Conservation (phyloP, 1,140 invertebrate species). For the Pseudomyrmex sp. region DNA sequence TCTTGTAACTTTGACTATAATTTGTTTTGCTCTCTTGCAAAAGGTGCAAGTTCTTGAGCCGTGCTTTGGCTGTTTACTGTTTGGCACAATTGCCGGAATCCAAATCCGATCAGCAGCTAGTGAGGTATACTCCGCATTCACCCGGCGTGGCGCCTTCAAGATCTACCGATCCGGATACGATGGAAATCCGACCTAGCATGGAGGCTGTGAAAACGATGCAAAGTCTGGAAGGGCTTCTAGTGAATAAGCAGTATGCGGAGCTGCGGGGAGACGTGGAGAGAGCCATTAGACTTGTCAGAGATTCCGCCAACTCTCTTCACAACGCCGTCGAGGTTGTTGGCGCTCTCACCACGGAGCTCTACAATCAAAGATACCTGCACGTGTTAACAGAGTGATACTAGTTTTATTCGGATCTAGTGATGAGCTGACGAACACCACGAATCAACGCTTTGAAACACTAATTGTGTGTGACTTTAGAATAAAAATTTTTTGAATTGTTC, state of each 20-base stretch:
- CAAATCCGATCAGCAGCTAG: constrained; percentile 76
- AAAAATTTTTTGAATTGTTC: neutral
- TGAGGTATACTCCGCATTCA: constrained; percentile 78
- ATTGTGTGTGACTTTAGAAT: constrained; percentile 5
- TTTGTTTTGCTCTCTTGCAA: neutral
- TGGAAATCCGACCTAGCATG: constrained; percentile 81
- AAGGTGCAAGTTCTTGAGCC: constrained; percentile 84
- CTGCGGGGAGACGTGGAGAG: constrained; percentile 82
- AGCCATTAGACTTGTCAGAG: constrained; percentile 82
- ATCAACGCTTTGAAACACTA: neutral
- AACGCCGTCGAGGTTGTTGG: constrained; percentile 81
- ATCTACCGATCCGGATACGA: constrained; percentile 72
- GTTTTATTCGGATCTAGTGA: constrained; percentile 22
- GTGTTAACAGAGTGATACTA: constrained; percentile 80
- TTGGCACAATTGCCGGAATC: constrained; percentile 84
- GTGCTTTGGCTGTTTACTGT: constrained; percentile 82
- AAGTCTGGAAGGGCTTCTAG: constrained; percentile 80
- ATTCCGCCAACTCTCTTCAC: constrained; percentile 85
- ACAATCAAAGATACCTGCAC: constrained; percentile 82
- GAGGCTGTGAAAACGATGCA: constrained; percentile 84
- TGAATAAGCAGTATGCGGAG: constrained; percentile 84
- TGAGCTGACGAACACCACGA: neutral
- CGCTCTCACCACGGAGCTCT: constrained; percentile 80
- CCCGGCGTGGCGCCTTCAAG: constrained; percentile 75
- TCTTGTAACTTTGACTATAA: neutral